Evolutionary conservation across 2,888 invertebrate species (phyloP).

Genomic region (Ornithoptera priamus): DNA sequence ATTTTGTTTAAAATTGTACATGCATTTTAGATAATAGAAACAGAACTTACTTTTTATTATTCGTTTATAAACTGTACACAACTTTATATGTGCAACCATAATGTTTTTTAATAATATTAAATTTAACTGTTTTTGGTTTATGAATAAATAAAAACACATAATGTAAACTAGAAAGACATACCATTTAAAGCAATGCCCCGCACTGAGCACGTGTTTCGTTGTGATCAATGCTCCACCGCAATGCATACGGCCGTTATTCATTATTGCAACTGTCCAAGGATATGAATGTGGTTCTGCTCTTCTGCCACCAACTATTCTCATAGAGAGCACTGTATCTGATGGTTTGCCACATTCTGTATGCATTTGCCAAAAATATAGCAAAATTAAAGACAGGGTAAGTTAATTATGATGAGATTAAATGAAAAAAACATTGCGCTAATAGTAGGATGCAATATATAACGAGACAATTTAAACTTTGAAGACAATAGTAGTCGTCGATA

Average conservation of each 20-base stretch:
- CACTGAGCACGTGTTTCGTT: conserved; percentile 76
- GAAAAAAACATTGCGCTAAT: not conserved
- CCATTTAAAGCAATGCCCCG: conserved; percentile 81
- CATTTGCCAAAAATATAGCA: not conserved
- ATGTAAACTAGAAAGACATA: conserved; percentile 38
- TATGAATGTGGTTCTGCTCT: conserved; percentile 70
- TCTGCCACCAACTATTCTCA: conserved; percentile 80
- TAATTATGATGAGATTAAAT: not conserved
- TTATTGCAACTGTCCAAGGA: conserved; percentile 80
- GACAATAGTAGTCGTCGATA: no score
- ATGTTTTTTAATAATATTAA: not conserved
- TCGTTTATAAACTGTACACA: no score
- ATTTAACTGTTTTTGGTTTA: not conserved
- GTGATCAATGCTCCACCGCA: conserved; percentile 80
- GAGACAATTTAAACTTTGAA: not conserved
- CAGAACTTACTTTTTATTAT: no score
- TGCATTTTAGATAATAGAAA: no score
- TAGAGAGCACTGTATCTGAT: conserved; percentile 81
- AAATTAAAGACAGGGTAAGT: not conserved
- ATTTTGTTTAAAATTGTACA: no score
- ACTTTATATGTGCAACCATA: not conserved
- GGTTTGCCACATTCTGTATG: conserved; percentile 76
- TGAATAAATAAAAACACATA: not conserved
- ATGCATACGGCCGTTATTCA: conserved; percentile 64
- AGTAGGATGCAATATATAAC: not conserved